Percentiles rank a stretch among this genome's conserved stretches.
Evolutionary conservation across 2,113 vertebrate species (phyloP).

Genomic region (Ochotona curzoniae): DNA sequence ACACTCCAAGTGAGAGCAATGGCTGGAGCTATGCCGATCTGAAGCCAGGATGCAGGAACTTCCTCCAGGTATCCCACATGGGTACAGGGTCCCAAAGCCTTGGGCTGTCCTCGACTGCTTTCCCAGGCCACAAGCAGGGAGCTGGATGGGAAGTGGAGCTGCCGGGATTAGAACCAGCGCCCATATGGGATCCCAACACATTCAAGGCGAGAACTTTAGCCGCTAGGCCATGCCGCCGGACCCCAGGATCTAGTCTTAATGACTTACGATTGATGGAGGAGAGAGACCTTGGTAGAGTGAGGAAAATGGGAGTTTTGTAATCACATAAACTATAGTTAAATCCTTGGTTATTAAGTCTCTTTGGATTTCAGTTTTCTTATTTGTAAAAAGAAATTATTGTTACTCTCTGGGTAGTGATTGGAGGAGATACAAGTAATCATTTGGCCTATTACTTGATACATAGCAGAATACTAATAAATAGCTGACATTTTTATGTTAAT

Average conservation of each 20-base stretch:
- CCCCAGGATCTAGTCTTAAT: background rate
- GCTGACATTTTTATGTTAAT: background rate
- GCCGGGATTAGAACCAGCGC: too few species aligned
- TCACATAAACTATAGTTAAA: background rate
- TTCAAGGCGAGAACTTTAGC: too few species aligned
- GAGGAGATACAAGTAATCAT: background rate
- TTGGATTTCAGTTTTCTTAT: background rate
- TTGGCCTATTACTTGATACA: background rate
- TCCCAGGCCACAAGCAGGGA: too few species aligned
- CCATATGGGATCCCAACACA: too few species aligned
- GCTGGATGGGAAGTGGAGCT: too few species aligned
- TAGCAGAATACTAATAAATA: background rate
- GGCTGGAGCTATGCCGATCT: too few species aligned
- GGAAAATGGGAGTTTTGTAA: background rate
- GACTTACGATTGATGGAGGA: background rate
- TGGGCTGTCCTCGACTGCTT: too few species aligned
- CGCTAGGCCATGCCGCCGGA: too few species aligned
- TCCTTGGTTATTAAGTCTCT: conserved; percentile 20
- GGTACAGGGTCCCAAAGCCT: too few species aligned
- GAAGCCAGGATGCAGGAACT: too few species aligned
- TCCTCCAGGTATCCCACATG: too few species aligned
- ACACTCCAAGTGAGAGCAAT: too few species aligned
- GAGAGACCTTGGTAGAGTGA: background rate
- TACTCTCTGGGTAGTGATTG: background rate
- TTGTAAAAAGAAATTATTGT: conserved; percentile 15